Conservation (phyloP, 2,888 invertebrate genomes). For the Cotesia congregata region DNA sequence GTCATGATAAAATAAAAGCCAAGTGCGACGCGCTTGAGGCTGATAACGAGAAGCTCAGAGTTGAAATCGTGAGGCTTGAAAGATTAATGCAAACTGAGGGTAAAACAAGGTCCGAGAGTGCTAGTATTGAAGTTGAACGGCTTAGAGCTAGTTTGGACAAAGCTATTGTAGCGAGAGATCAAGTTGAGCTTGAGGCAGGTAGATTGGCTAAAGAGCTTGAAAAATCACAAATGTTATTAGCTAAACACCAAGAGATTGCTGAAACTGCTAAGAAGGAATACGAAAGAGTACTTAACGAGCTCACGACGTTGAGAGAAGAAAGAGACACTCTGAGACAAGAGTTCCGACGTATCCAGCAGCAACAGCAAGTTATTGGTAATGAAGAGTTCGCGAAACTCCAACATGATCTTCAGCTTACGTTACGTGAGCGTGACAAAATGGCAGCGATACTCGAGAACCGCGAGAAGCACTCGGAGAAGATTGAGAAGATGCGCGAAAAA, state of each 20-base stretch:
- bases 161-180: constrained; percentile 84
- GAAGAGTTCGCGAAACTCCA: constrained; percentile 81
- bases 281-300: constrained; percentile 86
- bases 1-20: constrained; percentile 86
- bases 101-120: constrained; percentile 72
- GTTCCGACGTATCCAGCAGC: constrained; percentile 75
- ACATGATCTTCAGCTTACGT: constrained; percentile 80
- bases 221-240: constrained; percentile 86
- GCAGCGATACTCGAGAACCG: constrained; percentile 83
- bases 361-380: constrained; percentile 78
- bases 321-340: constrained; percentile 81
- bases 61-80: constrained; percentile 78
- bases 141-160: constrained; percentile 89
- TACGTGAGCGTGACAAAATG: constrained; percentile 84
- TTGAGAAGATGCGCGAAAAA: constrained; percentile 88
- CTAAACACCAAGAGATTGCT: constrained; percentile 86
- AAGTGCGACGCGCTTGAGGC: constrained; percentile 79
- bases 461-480: constrained; percentile 83
- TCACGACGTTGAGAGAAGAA: constrained; percentile 86
- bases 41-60: constrained; percentile 83
- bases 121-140: constrained; percentile 83
- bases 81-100: constrained; percentile 73
- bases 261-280: constrained; percentile 88
- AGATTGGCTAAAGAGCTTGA: constrained; percentile 87
- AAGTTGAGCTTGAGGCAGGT: constrained; percentile 88